Base-by-base conservation (phyloP, 2,113 vertebrate species). In the Puntigrus tetrazona region DNA sequence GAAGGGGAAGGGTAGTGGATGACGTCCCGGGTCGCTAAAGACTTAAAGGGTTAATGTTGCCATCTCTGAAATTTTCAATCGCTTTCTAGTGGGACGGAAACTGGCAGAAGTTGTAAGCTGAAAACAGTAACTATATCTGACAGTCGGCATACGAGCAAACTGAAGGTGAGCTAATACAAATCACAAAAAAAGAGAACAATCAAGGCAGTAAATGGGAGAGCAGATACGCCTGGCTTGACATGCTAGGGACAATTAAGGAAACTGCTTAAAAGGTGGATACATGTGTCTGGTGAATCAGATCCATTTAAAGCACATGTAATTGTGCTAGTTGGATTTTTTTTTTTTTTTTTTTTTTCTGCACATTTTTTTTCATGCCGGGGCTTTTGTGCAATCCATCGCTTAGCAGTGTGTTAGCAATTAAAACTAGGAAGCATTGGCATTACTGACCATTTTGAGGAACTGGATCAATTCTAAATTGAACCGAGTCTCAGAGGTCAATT, bases 231-330 rank as follows among this genome's bases (percentile, higher is more conserved):
- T 79, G 55, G 27, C 36, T 59, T 61, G 16, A 61, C 61, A 45
- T 80, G 55, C 4, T 45, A 81, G 65, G 31, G 31, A 74, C 84
- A 85, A 86, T 90, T 86, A 81, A 84, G 70, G 50, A 67, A 90
- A 89, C 88, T 25, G 87, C 76, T 88, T 77, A 47, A 70, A 87
- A 55, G 16, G 65, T 27, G 65, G 74, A 27, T 38, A 9, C 74
- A 83, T 74, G n/a, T 83, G 79, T 72, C 57, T 70, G 72, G 50
- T 63, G 78, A 38, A 61, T 81, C 78, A 27, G 82, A 84, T 57
- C 78, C n/a, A 81, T 88, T 57, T 74, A 59, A 84, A 77, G 57
- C 55, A 61, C 27, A 43, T 55, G 79, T 84, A 72, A 86, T 84
- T 41, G 65, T 76, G 63, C 22, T 57, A 50, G 61, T 45, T 83